Conservation (phyloP, 2,797 vertebrate species). For the Heterohyrax brucei region DNA sequence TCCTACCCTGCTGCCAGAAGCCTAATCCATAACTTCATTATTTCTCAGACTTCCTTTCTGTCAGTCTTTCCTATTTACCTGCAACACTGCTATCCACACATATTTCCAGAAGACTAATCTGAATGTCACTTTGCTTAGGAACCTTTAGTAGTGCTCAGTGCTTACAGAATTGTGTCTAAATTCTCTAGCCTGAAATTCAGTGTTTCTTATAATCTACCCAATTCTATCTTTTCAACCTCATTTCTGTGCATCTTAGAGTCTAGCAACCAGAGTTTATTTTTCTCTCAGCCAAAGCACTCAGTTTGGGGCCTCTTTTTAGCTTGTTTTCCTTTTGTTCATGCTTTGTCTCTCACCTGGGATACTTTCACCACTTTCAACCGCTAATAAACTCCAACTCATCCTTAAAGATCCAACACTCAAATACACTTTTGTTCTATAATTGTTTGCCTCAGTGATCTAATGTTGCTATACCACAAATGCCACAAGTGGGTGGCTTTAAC, state of each 20-base stretch:
- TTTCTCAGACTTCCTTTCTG: background rate
- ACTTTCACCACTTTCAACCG: background rate
- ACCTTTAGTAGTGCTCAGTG: conserved; percentile 32
- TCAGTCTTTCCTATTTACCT: background rate
- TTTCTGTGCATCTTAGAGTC: background rate
- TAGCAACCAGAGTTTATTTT: background rate
- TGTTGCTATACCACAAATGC: no score
- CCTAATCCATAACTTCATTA: background rate
- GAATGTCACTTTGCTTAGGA: conserved; percentile 24
- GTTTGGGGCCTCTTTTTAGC: background rate
- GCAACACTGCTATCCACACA: background rate
- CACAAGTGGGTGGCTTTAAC: no score
- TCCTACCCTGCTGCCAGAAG: background rate
- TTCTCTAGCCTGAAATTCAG: conserved; percentile 9
- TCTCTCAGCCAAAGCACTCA: background rate
- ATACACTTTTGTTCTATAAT: background rate
- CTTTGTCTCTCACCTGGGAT: background rate
- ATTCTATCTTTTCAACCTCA: conserved; percentile 14
- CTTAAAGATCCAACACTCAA: background rate
- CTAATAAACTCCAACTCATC: conserved; percentile 28
- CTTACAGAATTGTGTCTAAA: conserved; percentile 53
- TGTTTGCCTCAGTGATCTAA: background rate
- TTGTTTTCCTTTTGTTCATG: background rate
- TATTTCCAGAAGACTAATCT: background rate
- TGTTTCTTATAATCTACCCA: conserved; percentile 10